Base-by-base conservation (phyloP, 2,888 invertebrate species). In the Rhopalosiphum nymphaeae region DNA sequence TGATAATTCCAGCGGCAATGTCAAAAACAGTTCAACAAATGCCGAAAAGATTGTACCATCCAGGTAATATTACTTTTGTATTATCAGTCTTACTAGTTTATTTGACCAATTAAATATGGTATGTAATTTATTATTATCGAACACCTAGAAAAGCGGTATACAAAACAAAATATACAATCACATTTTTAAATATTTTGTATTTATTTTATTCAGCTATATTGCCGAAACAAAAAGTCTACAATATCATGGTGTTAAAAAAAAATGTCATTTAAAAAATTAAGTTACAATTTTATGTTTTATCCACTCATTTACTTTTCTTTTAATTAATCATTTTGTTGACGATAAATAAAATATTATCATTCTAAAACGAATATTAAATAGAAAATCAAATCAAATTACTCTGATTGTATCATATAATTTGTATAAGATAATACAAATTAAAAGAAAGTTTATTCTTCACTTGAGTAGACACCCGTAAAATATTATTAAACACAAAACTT, bases 21-120 rank as follows among this genome's bases (percentile, higher is more conserved):
- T 56, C 84, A 94, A 94, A 91, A 86, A 90, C 86, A 61, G 88
- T 92, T 94, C 93, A 61, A 46, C 86, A 21, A 26, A 36, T n/a
- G 42, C 53, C 36, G 93, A 94, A 85, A 94, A 94, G 85, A 93
- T 84, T n/a, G 84, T 84, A 46, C 90, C 93, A 36, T 61, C 85
- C 57, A 94, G 93, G 93, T 94, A 94, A 90, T 89, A 90, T 61
- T 29, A 86, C 46, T 86, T 46, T 29, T 46, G 29, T 53, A 29
- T 86, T 36, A 78, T 9, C 21, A 21, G 9, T 78, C 36, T 21
- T 36, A 78, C 9, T 36, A 67, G 36, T 36, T 1, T 78, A 36
- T 36, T 78, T 16, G 21, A 78, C 36, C 36, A 36, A 36, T 78
- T 78, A 36, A 78, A 78, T 21, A 78, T 7, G 9, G 7, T 36